A percentile compares a stretch with the other conserved stretches of the same genome.
Conservation (phyloP, 1,140 invertebrate species). For the Nixonia krombeini region DNA sequence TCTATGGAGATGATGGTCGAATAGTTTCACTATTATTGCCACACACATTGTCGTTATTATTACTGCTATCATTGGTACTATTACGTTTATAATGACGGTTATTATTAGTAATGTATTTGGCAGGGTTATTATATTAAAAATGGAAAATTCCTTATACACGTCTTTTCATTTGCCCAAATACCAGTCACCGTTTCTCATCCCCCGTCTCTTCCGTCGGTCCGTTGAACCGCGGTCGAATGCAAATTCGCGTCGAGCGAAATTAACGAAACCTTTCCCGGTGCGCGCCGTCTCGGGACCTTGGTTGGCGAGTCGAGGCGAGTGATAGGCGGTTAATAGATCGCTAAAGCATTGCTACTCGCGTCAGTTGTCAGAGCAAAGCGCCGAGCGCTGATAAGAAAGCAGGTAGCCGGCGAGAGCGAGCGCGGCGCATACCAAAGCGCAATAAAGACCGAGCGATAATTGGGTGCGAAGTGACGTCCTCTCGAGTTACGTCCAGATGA, state of each 20-base stretch:
- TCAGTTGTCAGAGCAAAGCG: slow-evolving; percentile 9
- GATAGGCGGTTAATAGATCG: slow-evolving; percentile 41
- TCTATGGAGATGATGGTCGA: slow-evolving; percentile 52
- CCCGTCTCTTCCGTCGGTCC: too few relatives aligned
- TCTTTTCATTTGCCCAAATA: background rate
- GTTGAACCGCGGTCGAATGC: too few relatives aligned
- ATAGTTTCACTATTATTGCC: slow-evolving; percentile 60
- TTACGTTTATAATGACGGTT: slow-evolving; percentile 65
- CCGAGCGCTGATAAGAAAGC: slow-evolving; percentile 32
- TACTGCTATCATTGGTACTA: slow-evolving; percentile 59
- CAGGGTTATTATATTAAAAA: slow-evolving; percentile 72
- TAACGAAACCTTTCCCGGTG: too few relatives aligned
- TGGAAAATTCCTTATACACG: slow-evolving; percentile 37
- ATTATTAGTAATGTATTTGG: slow-evolving; percentile 72
- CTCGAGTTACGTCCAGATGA: slow-evolving; percentile 36
- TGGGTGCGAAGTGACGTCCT: slow-evolving; percentile 46
- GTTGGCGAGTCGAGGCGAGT: slow-evolving; percentile 26
- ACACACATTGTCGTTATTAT: slow-evolving; percentile 54
- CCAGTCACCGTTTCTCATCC: too few relatives aligned
- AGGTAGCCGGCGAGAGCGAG: background rate
- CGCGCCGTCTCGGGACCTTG: too few relatives aligned
- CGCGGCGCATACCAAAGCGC: slow-evolving; percentile 19
- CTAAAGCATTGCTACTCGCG: slow-evolving; percentile 28
- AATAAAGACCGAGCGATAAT: slow-evolving; percentile 46
- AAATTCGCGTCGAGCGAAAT: too few relatives aligned